Percentiles rank a stretch among this genome's conserved stretches.
Conservation (phyloP, 2,797 vertebrate species). For the Sebastes hopkinsi region DNA sequence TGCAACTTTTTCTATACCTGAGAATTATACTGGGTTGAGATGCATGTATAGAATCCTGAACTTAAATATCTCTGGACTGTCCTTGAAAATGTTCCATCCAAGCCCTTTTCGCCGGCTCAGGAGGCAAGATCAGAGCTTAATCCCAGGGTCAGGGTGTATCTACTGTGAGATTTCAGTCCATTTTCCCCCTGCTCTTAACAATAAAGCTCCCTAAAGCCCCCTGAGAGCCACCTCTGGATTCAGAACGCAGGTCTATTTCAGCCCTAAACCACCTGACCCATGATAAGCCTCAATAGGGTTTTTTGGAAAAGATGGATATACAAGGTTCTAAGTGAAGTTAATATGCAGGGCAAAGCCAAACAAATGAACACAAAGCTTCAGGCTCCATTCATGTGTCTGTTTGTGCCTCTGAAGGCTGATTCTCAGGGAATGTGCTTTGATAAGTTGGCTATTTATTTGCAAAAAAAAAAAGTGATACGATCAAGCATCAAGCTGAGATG, state of each 20-base stretch:
- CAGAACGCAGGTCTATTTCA: not conserved
- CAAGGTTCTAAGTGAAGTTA: not conserved
- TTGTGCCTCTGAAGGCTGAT: not conserved
- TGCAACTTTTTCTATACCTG: not conserved
- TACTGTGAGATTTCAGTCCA: slow-evolving; percentile 25
- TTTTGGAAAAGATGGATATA: not conserved
- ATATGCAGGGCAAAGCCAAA: not conserved
- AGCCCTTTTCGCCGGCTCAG: slow-evolving; percentile 10
- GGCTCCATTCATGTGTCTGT: not conserved
- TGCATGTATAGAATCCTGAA: not conserved
- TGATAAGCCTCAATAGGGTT: slow-evolving; percentile 2
- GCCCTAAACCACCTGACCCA: not conserved
- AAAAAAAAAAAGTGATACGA: not conserved
- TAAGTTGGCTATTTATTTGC: slow-evolving; percentile 5
- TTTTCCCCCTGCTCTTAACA: slow-evolving; percentile 17
- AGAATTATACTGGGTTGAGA: not conserved
- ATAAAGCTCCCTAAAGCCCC: slow-evolving; percentile 24
- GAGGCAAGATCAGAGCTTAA: slow-evolving; percentile 41
- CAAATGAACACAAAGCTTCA: not conserved
- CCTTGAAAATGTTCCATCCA: slow-evolving; percentile 18
- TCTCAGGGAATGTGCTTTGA: not conserved
- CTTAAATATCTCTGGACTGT: not conserved
- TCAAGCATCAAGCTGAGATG: not conserved
- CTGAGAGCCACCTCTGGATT: not conserved
- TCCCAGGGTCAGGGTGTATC: slow-evolving; percentile 32